phyloP scores from a whole-genome alignment of 2,888 invertebrate species.

The Sarcophaga carnaria region DNA sequence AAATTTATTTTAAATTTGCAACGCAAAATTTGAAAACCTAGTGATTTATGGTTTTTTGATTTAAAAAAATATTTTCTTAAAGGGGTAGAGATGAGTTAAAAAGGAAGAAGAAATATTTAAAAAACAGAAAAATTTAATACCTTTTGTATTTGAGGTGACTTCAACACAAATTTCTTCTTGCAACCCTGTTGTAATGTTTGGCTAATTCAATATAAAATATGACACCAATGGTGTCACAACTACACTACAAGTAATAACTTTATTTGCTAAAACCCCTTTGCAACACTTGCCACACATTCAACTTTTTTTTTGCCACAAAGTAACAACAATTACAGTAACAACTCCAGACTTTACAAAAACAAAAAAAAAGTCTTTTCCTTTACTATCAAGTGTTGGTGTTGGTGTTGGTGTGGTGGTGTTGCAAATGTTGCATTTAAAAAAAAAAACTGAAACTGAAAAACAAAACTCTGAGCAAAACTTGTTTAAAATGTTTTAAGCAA shows the following conservation, averaged over 20 bases:
- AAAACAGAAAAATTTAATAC: no score
- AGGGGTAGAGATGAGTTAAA: neutral
- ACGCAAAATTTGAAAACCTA: constrained; percentile 8
- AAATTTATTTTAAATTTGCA: constrained; percentile 39
- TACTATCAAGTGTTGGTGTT: constrained; percentile 21
- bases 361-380: constrained; percentile 41
- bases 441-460: constrained; percentile 9
- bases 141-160: no score
- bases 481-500: constrained; percentile 46
- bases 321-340: neutral
- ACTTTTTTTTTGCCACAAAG: neutral
- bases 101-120: neutral
- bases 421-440: constrained; percentile 21
- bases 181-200: neutral
- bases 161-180: no score
- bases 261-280: constrained; percentile 33
- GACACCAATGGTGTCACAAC: constrained; percentile 45
- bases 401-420: constrained; percentile 9
- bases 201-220: constrained; percentile 44
- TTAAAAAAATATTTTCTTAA: neutral
- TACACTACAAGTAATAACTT: constrained; percentile 34
- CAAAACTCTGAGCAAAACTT: neutral
- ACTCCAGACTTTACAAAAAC: constrained; percentile 31
- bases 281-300: constrained; percentile 36
- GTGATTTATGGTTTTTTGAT: constrained; percentile 27